Base-by-base conservation (phyloP, 2,113 vertebrate species). In the Serilophus lunatus region DNA sequence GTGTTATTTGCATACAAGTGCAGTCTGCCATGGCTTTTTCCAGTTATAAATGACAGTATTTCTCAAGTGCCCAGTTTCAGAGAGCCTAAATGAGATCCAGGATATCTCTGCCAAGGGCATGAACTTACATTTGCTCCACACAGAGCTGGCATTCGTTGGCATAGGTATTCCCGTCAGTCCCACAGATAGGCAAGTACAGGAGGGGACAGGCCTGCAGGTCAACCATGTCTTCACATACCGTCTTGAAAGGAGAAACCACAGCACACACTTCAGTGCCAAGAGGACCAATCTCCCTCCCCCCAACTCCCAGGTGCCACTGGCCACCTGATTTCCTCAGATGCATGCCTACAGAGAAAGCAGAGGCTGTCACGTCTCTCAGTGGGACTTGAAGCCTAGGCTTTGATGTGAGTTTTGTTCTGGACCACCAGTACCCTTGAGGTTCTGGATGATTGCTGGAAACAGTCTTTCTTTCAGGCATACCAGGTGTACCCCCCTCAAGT, bases 71-170 rank as follows among this genome's bases (percentile, higher is more conserved):
- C 20, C 7, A 8, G 17, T 22, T 91, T 86, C 74, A 76, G n/a
- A 44, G 0, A 8, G 40, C 9, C 72, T 74, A 29, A 86, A 77
- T 66, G 28, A 81, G 29, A 66, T 35, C 13, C 5, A 61, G 19
- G 11, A 82, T 33, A 12, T 42, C 38, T 53, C 33, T 66, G 66
- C 59, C 45, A 51, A 63, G 33, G 19, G 14, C 38, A 42, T 16
- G 38, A 74, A 23, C 72, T 98, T 75, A 79, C 85, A 95, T 97
- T 88, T 88, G 31, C 63, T 94, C 79, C 47, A 68, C 92, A 23
- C 98, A 99, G 92, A 99, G 97, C 53, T 87, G 57, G 64, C 98
- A 99, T 95, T 98, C 98, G 23, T 98, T 99, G 89, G 96, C 78
- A 1, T 99, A 99, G 26, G 98, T 99, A 63, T 96, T 97, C 29